Base-by-base conservation (phyloP, 2,113 vertebrate species). In the Microtus montanus region DNA sequence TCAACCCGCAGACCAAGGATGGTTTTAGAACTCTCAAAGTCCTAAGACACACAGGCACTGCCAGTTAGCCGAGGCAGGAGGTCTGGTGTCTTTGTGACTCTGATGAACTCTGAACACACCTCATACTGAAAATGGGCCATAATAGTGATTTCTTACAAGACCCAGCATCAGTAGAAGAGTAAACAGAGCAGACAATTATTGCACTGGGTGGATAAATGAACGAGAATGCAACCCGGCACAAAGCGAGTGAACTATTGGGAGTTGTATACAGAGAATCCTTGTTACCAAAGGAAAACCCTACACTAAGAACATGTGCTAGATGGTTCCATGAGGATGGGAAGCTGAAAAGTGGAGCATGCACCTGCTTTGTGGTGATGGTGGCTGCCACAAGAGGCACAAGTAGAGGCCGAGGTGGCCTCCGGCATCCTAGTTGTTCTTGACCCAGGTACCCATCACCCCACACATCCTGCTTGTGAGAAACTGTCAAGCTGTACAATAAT, bases 281-380 rank as follows among this genome's bases (percentile, higher is more conserved):
- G 17, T 33, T 22, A 87, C 61, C 41, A 28, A 49, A 83, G 70
- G 61, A 66, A 66, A 92, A 38, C 28, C 17, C 8, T 30, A 2
- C 26, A 10, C 6, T 3, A 4, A 19, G 38, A 58, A 12, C 11
- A 26, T 3, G 4, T 20, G 14, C 83, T 87, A 19, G 52, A 7
- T 35, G 33, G 71, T 20, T 75, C 38, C 28, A 4, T 0, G 0
- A 68, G 11, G 5, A 15, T 19, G 49, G 33, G 22, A 74, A 68
- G 52, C 11, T 9, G 58, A 20, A 41, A 80, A 38, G 49, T 44
- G 85, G 63, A 41, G 71, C 0, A 2, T 7, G 2, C 4, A 73
- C 20, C 47, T 70, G 41, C 41, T 54, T 24, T 44, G 33, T 1
- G 0, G 49, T 38, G 12, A 5, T 1, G 1, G 6, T 2, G 1